phyloP scores from a whole-genome alignment of 1,140 invertebrate species.

The Rhopalosiphum padi region DNA sequence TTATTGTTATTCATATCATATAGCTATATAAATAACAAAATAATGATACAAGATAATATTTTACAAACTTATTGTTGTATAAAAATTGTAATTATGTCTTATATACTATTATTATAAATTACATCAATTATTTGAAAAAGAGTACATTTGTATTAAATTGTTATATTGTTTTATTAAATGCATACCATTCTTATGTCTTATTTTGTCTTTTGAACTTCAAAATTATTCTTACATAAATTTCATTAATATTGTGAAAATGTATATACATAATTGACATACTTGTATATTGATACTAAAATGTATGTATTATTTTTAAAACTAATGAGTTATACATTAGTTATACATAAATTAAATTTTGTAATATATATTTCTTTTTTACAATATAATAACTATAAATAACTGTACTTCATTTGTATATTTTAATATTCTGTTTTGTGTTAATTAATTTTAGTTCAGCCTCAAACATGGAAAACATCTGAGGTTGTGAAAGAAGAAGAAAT shows the following conservation, averaged over 20 bases:
- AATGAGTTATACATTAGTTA: background rate
- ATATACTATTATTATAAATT: background rate
- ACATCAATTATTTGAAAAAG: background rate
- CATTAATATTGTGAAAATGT: background rate
- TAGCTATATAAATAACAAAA: background rate
- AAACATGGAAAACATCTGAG: slow-evolving; percentile 29
- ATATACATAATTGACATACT: background rate
- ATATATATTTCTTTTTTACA: background rate
- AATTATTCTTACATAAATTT: background rate
- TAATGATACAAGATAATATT: background rate
- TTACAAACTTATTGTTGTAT: background rate
- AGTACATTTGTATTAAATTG: background rate
- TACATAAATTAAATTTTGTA: background rate
- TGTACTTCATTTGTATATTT: background rate
- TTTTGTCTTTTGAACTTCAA: background rate
- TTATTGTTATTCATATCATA: background rate
- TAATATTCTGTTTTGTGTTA: background rate
- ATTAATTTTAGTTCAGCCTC: slow-evolving; percentile 28
- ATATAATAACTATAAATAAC: background rate
- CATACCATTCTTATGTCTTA: background rate
- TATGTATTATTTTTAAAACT: background rate
- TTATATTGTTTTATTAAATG: background rate
- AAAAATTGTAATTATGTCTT: background rate
- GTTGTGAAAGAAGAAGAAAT: background rate
- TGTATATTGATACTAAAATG: background rate